Base-by-base conservation (phyloP, 2,113 vertebrate genomes). In the Oncorhynchus clarkii region DNA sequence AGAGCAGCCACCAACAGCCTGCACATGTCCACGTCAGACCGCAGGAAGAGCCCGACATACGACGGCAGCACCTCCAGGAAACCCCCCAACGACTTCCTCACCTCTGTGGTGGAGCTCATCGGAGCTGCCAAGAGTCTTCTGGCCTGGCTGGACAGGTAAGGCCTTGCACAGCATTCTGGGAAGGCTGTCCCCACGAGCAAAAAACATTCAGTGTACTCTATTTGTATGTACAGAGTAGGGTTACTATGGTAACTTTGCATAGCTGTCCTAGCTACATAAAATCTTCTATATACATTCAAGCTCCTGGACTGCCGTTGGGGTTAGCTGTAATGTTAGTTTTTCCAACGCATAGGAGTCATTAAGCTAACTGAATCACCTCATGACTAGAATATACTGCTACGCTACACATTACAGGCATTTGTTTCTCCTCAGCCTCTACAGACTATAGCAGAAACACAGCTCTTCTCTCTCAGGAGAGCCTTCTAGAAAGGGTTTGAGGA, bases 21-120 rank as follows among this genome's bases (percentile, higher is more conserved):
- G 4, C 96, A 97, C 84, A 96, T 94, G 70, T 95, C 95, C 74
- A 96, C 97, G 2, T 92, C 93, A 2, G 96, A 94, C 72, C 92
- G 95, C 68, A 91, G 96, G 79, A 97, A 94, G 77, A 96, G 90
- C 80, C 92, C 94, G 0, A 85, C 77, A 9, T 97, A 96, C 0
- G 95, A 97, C 0, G 95, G 95, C 67, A 93, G 85, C 88, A 91
- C 85, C 0, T 95, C 95, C 1, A 94, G 81, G 80, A 98, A 98
- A 82, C 97, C 97, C 4, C 94, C 95, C 73, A 99, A 98, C 12
- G 96, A 99, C 84, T 96, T 99, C 77, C 95, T 99, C 4, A 99
- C 98, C 22, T 97, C 96, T 0, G 98, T 99, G 7, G 97, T 99
- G 60, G 97, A 98, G 83, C 95, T 99, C 78, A 99, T 99, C 5